These are phyloP conservation scores for Heliothis peltigera DNA, from an alignment of 2,888 invertebrate species.

Conservation along the genomic window DNA sequence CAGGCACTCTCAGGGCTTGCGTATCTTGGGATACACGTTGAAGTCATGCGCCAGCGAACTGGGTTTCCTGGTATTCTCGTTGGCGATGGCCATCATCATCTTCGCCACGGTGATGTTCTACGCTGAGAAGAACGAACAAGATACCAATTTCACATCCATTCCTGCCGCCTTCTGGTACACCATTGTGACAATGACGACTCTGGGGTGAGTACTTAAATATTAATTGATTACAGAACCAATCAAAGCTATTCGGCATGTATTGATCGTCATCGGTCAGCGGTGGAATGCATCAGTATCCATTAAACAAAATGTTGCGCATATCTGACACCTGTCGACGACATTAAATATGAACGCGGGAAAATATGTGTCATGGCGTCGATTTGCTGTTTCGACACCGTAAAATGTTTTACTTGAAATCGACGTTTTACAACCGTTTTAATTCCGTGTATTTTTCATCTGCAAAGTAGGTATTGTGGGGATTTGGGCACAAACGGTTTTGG, in stretches of 20 bases:
- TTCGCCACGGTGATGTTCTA: conserved; percentile 99
- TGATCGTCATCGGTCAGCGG: conserved; percentile 44
- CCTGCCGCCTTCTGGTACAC: conserved; percentile 99
- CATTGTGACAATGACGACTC: conserved; percentile 99
- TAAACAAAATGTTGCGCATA: conserved; percentile 59
- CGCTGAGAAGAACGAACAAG: conserved; percentile 99
- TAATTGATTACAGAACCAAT: conserved; percentile 36
- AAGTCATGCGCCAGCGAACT: conserved; percentile 99
- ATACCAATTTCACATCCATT: conserved; percentile 99
- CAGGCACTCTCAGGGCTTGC: conserved; percentile 99
- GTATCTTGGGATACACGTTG: conserved; percentile 99
- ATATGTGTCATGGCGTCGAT: conserved; percentile 82
- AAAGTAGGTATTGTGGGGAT: conserved; percentile 27
- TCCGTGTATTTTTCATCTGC: conserved; percentile 40
- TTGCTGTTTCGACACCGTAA: conserved; percentile 67
- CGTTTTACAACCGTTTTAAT: conserved; percentile 56
- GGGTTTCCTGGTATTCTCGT: conserved; percentile 99
- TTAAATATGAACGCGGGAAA: conserved; percentile 84
- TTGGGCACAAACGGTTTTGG: conserved; percentile 25
- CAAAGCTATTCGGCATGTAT: conserved; percentile 31
- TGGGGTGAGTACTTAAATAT: conserved; percentile 94
- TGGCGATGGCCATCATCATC: conserved; percentile 99
- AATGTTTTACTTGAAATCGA: conserved; percentile 62
- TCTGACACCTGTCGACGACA: conserved; percentile 84
- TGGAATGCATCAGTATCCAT: conserved; percentile 50